Conservation (phyloP, 2,888 invertebrate species). For the Folsomia candida region DNA sequence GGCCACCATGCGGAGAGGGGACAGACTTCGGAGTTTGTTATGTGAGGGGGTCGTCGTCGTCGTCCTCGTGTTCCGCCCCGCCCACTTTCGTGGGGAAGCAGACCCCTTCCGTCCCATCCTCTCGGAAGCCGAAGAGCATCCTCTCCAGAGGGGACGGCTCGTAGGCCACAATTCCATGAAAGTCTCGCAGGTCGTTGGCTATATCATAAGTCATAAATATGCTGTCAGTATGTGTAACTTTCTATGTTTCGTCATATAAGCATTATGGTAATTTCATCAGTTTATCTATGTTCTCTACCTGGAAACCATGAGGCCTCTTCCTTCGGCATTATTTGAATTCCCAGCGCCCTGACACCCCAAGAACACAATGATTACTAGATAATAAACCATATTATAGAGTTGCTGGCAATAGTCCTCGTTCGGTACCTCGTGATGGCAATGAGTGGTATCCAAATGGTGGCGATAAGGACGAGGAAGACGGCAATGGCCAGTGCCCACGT, state of each 20-base stretch:
- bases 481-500: constrained; percentile 77
- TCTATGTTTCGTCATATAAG: too few species aligned
- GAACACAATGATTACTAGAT: neutral
- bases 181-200: constrained; percentile 81
- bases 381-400: neutral
- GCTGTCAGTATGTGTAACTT: too few species aligned
- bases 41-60: constrained; percentile 41
- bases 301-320: constrained; percentile 92
- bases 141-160: constrained; percentile 75
- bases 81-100: constrained; percentile 71
- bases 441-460: constrained; percentile 83
- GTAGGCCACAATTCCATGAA: constrained; percentile 82
- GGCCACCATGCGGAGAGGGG: too few species aligned
- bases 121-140: constrained; percentile 76
- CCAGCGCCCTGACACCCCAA: constrained; percentile 67
- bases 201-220: too few species aligned
- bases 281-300: too few species aligned
- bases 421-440: constrained; percentile 74
- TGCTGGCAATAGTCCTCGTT: neutral
- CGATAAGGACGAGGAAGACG: constrained; percentile 69
- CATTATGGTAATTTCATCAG: too few species aligned
- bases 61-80: constrained; percentile 59
- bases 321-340: constrained; percentile 77
- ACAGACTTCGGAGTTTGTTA: too few species aligned
- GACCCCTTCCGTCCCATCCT: constrained; percentile 77